Percentiles rank a stretch among this genome's conserved stretches.
These are phyloP conservation scores for Protonibea diacanthus DNA, from an alignment of 2,797 vertebrate species.

Conservation along the genomic window DNA sequence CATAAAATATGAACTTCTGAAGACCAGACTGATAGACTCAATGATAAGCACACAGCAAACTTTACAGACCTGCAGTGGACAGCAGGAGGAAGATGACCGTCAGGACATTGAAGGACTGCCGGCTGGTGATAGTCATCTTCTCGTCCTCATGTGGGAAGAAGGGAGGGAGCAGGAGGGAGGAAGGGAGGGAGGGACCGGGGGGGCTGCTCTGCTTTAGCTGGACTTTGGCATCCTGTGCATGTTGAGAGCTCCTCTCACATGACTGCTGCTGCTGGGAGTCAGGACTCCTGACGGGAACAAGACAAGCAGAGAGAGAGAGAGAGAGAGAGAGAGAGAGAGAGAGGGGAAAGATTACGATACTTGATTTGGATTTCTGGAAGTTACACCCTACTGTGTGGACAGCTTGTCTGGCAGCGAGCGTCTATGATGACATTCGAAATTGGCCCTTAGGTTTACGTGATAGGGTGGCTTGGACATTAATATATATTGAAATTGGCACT, in stretches of 20 bases:
- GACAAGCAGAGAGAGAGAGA: constrained; percentile 61
- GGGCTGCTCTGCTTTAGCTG: constrained; percentile 76
- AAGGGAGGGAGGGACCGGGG: constrained; percentile 46
- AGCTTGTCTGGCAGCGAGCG: constrained; percentile 54
- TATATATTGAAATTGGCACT: constrained; percentile 50
- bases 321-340: constrained; percentile 43
- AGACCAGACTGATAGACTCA: constrained; percentile 30
- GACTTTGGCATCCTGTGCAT: constrained; percentile 77
- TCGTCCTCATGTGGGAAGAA: constrained; percentile 89
- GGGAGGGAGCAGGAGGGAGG: constrained; percentile 67
- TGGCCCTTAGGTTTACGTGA: constrained; percentile 45
- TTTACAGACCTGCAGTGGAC: constrained; percentile 91
- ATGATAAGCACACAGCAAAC: constrained; percentile 44
- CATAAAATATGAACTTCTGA: constrained; percentile 7
- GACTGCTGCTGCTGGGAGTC: constrained; percentile 71
- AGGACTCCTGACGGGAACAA: constrained; percentile 71
- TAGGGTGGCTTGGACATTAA: constrained; percentile 8
- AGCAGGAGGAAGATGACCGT: constrained; percentile 91
- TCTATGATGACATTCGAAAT: constrained; percentile 45
- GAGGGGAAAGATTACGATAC: constrained; percentile 63
- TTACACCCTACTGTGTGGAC: constrained; percentile 53
- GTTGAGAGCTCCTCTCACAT: constrained; percentile 80
- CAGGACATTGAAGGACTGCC: constrained; percentile 93
- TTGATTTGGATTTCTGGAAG: constrained; percentile 60
- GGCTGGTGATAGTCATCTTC: constrained; percentile 97